Percentiles rank a stretch among this genome's conserved stretches.
Evolutionary conservation across 2,888 invertebrate genomes (phyloP).

Genomic region (Pheosia tremula): DNA sequence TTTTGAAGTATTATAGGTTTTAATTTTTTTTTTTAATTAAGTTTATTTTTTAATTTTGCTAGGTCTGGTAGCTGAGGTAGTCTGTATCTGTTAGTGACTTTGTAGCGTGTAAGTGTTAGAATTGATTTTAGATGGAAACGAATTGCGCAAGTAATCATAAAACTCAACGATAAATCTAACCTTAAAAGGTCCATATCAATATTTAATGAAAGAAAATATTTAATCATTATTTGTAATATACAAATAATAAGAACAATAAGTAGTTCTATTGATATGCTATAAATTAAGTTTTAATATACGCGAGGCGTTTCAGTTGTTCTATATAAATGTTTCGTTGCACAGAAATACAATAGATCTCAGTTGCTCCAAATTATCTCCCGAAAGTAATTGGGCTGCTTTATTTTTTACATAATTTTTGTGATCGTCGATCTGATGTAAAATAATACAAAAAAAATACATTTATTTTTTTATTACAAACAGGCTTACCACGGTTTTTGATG

Average conservation of each 20-base stretch:
- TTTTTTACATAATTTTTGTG: conserved; percentile 44
- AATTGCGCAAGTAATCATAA: conserved; percentile 58
- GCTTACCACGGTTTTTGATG: conserved; percentile 44
- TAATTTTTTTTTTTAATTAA: conserved; percentile 52
- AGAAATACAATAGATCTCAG: conserved; percentile 34
- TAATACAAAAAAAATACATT: conserved; percentile 19
- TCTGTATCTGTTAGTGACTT: conserved; percentile 67
- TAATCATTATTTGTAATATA: conserved; percentile 79
- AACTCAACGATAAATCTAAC: conserved; percentile 72
- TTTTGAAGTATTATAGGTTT: conserved; percentile 80
- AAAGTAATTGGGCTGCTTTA: conserved; percentile 32
- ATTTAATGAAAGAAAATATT: conserved; percentile 71
- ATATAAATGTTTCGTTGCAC: conserved; percentile 9
- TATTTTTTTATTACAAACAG: conserved; percentile 36
- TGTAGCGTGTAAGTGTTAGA: conserved; percentile 50
- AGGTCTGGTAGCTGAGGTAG: conserved; percentile 65
- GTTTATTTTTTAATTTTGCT: conserved; percentile 44
- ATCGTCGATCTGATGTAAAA: conserved; percentile 53
- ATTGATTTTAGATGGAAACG: conserved; percentile 57
- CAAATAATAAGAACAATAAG: conserved; percentile 79
- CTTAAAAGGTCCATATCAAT: conserved; percentile 84
- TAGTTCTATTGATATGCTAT: conserved; percentile 71
- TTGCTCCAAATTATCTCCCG: conserved; percentile 31
- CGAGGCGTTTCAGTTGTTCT: conserved; percentile 70
- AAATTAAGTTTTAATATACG: conserved; percentile 54